Conservation (phyloP, 2,113 vertebrate genomes). For the Dasyurus viverrinus region DNA sequence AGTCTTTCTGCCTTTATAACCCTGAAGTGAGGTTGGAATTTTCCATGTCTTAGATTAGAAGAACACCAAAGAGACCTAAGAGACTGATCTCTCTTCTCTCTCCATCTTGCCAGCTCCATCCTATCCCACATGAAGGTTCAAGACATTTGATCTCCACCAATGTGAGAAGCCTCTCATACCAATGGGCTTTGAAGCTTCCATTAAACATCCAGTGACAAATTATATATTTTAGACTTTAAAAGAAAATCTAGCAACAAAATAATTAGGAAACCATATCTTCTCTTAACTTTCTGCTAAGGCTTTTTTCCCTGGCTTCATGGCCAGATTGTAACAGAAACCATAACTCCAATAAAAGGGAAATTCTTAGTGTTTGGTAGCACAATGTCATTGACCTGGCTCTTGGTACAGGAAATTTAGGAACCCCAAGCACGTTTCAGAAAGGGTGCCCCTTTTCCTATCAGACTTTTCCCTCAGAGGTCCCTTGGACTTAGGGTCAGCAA, state of each 20-base stretch:
- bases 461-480: neutral
- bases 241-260: neutral
- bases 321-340: neutral
- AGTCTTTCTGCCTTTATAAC: neutral
- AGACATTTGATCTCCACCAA: neutral
- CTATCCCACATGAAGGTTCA: neutral
- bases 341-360: neutral
- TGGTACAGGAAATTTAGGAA: neutral
- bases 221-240: neutral
- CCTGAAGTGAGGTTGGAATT: neutral
- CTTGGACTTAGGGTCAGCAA: neutral
- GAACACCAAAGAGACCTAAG: neutral
- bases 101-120: neutral
- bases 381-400: neutral
- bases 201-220: neutral
- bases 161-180: neutral
- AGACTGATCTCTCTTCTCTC: neutral
- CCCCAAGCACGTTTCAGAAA: neutral
- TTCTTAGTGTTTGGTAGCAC: neutral
- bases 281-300: neutral
- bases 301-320: neutral
- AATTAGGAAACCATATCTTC: neutral
- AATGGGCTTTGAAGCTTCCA: neutral
- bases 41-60: neutral
- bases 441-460: neutral